Percentiles rank a stretch among this genome's conserved stretches.
Evolutionary conservation across 2,797 vertebrate species (phyloP).

Genomic region (Nothura maculosa): DNA sequence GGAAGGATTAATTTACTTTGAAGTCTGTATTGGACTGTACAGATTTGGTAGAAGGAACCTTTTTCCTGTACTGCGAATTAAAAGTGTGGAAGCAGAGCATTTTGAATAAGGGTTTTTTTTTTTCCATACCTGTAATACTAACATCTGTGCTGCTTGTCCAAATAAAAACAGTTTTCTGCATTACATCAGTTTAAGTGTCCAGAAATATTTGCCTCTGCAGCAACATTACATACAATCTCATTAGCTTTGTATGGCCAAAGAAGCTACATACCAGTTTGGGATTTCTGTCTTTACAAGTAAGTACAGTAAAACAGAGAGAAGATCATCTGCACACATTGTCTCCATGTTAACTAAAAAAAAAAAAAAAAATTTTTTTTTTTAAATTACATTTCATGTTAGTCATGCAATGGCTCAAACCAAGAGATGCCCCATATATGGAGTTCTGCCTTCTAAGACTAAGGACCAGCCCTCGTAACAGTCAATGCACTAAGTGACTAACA

Average conservation of each 20-base stretch:
- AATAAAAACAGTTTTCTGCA: background rate
- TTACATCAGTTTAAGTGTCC: background rate
- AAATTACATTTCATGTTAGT: background rate
- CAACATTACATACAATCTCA: background rate
- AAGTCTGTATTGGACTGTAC: background rate
- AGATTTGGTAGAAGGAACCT: background rate
- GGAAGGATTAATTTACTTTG: background rate
- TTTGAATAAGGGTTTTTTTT: background rate
- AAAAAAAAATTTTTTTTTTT: too few relatives aligned
- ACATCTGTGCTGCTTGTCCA: background rate
- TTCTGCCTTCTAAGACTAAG: background rate
- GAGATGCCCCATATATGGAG: background rate
- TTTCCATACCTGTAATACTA: rapidly evolving
- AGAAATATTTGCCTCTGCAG: background rate
- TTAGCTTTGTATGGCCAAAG: background rate
- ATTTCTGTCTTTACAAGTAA: constrained; percentile 97
- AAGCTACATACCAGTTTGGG: constrained; percentile 91
- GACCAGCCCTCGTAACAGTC: background rate
- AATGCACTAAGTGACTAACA: background rate
- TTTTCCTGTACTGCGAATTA: background rate
- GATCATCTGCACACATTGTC: constrained; percentile 94
- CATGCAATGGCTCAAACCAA: background rate
- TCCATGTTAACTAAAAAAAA: constrained; percentile 87
- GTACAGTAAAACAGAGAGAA: constrained; percentile 93
- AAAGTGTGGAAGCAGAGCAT: background rate